Conservation (phyloP, 2,888 invertebrate species). For the Orthonychiurus folsomi region DNA sequence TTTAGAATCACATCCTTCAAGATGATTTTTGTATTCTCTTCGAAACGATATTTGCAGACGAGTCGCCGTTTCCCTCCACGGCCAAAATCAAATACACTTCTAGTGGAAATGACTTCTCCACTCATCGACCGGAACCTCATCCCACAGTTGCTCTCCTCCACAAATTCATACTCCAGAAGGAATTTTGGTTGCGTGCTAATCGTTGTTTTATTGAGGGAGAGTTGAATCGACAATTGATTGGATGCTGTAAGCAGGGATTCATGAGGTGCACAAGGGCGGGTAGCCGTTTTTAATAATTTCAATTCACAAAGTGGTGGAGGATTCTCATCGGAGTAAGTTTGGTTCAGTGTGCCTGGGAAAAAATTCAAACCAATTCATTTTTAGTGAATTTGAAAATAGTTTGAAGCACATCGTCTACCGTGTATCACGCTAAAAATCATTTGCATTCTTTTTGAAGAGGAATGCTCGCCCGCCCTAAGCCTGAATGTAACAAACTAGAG, state of each 20-base stretch:
- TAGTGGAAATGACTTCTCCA: conserved; percentile 6
- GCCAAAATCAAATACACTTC: conserved; percentile 59
- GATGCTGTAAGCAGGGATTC: conserved; percentile 71
- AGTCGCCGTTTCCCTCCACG: conserved; percentile 68
- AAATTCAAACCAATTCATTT: too few species aligned
- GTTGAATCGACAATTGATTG: conserved; percentile 64
- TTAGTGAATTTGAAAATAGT: too few species aligned
- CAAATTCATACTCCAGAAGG: conserved; percentile 69
- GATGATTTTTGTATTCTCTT: conserved; percentile 44
- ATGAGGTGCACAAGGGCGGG: conserved; percentile 57
- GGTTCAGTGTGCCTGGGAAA: conserved; percentile 43
- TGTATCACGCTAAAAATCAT: too few species aligned
- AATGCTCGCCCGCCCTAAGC: too few species aligned
- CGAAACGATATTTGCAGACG: conserved; percentile 65
- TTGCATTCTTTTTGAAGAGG: too few species aligned
- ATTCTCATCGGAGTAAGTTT: conserved; percentile 57
- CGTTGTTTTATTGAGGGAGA: conserved; percentile 65
- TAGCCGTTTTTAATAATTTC: conserved; percentile 2
- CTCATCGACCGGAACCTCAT: not conserved
- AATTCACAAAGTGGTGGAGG: conserved; percentile 10
- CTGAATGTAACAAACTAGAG: too few species aligned
- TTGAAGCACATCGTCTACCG: too few species aligned
- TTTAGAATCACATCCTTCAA: conserved; percentile 4
- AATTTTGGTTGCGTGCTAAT: conserved; percentile 68
- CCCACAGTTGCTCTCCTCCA: conserved; percentile 47